Evolutionary conservation across 2,888 invertebrate genomes (phyloP).

Genomic region (Eupithecia tripunctaria): DNA sequence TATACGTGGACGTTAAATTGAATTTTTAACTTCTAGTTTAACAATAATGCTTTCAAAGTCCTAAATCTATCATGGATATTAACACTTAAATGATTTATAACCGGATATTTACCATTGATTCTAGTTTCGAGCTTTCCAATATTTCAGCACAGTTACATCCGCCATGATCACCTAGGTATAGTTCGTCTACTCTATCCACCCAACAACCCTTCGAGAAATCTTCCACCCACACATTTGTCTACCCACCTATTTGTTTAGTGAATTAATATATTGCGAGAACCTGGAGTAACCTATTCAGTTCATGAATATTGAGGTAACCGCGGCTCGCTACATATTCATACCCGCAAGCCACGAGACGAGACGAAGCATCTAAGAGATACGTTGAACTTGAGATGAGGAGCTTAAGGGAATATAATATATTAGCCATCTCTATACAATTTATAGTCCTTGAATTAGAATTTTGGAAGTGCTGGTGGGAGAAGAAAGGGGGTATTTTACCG

Average conservation of each 20-base stretch:
- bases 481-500: neutral
- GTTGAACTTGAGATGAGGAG: constrained; percentile 30
- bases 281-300: constrained; percentile 46
- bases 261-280: constrained; percentile 65
- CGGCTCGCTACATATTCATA: constrained; percentile 67
- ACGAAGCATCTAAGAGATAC: constrained; percentile 28
- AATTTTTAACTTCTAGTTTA: too few relatives aligned
- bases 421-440: neutral
- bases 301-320: constrained; percentile 71
- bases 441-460: neutral
- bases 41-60: too few relatives aligned
- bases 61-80: too few relatives aligned
- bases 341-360: constrained; percentile 31
- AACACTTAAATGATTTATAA: too few relatives aligned
- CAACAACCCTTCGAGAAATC: constrained; percentile 10
- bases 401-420: constrained; percentile 17
- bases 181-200: neutral
- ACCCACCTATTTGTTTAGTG: constrained; percentile 50
- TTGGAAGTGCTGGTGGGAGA: neutral
- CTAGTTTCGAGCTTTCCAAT: too few relatives aligned
- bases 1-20: too few relatives aligned
- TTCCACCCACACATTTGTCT: constrained; percentile 8
- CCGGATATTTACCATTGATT: too few relatives aligned
- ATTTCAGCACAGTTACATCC: too few relatives aligned
- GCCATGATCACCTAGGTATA: neutral